Evolutionary conservation across 2,888 invertebrate species (phyloP).

Genomic region (Crepidodera aurea): DNA sequence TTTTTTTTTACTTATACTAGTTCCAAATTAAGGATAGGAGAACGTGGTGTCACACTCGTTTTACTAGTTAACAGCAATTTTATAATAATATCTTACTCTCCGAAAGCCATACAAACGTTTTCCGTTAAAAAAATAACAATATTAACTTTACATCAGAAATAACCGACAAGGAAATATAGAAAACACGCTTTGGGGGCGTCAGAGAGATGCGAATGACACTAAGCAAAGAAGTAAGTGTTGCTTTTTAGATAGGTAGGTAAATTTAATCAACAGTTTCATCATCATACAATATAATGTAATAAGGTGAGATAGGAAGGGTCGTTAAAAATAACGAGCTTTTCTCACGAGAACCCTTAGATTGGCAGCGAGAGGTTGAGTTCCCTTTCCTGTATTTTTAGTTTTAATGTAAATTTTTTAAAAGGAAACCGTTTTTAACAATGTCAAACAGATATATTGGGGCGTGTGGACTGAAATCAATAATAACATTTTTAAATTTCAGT

Average conservation of each 20-base stretch:
- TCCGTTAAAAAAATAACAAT: background rate
- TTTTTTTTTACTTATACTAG: no score
- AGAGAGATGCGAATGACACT: background rate
- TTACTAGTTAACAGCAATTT: background rate
- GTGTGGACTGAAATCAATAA: no score
- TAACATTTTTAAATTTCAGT: no score
- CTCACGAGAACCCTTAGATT: constrained; percentile 41
- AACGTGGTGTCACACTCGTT: no score
- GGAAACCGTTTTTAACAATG: constrained; percentile 24
- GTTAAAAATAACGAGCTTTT: constrained; percentile 53
- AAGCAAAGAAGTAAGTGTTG: constrained; percentile 11
- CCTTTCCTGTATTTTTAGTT: constrained; percentile 30
- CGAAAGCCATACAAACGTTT: background rate
- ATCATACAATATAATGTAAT: constrained; percentile 50
- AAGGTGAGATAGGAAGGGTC: constrained; percentile 41
- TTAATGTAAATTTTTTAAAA: constrained; percentile 44
- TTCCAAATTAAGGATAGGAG: no score
- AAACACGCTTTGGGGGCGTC: background rate
- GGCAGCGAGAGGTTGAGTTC: constrained; percentile 37
- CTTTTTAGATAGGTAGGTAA: constrained; percentile 32
- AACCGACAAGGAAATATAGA: background rate
- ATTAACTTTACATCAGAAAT: background rate
- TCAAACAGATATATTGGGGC: no score
- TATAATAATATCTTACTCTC: background rate
- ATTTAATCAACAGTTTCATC: constrained; percentile 47